phyloP scores from a whole-genome alignment of 2,888 invertebrate genomes.

The Chrysotoxum bicinctum region DNA sequence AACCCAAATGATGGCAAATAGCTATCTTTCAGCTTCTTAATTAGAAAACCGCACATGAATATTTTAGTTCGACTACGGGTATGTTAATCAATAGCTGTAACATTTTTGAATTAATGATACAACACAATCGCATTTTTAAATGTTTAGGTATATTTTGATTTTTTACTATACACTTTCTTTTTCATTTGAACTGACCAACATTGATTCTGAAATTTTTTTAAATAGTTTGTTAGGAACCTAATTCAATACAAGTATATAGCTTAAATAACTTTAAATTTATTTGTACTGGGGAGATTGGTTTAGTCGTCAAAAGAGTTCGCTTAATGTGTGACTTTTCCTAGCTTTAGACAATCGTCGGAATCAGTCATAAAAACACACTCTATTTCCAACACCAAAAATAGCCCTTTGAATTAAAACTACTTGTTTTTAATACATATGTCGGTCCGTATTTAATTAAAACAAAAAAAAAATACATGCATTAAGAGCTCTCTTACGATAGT shows the following conservation, averaged over 20 bases:
- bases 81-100: not conserved
- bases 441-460: not conserved
- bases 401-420: conserved; percentile 13
- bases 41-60: conserved; percentile 19
- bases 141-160: not conserved
- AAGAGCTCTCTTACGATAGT: not conserved
- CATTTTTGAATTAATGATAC: conserved; percentile 7
- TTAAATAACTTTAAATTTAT: not conserved
- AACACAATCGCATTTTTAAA: not conserved
- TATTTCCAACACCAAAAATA: conserved; percentile 33
- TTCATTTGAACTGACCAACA: not conserved
- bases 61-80: not conserved
- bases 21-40: not conserved
- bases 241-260: not conserved
- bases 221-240: not conserved
- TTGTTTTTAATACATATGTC: not conserved
- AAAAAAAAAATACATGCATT: not conserved
- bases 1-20: conserved; percentile 16
- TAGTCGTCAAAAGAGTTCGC: not conserved
- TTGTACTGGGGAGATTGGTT: not conserved
- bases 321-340: conserved; percentile 39
- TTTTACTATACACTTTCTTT: conserved; percentile 17
- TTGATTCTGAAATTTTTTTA: not conserved
- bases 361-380: conserved; percentile 30
- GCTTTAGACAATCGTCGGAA: conserved; percentile 52